Evolutionary conservation across 2,888 invertebrate species (phyloP).

Genomic region (Aricia artaxerxes): DNA sequence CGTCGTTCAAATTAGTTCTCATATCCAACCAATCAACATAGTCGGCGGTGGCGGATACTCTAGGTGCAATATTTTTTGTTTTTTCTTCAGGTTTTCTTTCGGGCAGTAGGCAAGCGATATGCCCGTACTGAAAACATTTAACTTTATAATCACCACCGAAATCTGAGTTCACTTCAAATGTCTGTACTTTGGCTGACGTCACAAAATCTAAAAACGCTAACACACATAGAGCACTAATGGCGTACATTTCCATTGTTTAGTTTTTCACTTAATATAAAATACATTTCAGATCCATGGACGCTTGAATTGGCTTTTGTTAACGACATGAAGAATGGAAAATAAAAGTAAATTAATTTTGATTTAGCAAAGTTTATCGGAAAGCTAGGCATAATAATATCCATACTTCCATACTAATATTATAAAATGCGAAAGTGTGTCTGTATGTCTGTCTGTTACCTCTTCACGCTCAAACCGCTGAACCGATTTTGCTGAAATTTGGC

Average conservation of each 20-base stretch:
- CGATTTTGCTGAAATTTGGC: too few relatives aligned
- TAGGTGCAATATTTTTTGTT: background rate
- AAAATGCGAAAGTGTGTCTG: too few relatives aligned
- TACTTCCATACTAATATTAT: too few relatives aligned
- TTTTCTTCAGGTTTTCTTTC: background rate
- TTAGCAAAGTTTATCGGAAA: background rate
- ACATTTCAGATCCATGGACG: background rate
- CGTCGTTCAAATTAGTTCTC: background rate
- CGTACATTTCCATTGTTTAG: background rate
- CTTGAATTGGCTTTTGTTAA: background rate
- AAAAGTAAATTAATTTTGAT: background rate
- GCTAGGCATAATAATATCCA: too few relatives aligned
- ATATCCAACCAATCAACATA: conserved; percentile 41
- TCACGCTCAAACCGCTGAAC: too few relatives aligned
- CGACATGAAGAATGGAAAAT: background rate
- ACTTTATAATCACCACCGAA: background rate
- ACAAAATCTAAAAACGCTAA: background rate
- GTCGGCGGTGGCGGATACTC: conserved; percentile 39
- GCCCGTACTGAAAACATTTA: background rate
- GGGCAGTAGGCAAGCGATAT: background rate
- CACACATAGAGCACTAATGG: background rate
- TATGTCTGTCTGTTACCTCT: too few relatives aligned
- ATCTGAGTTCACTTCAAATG: background rate
- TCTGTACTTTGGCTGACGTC: background rate
- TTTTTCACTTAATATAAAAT: conserved; percentile 7